Base-by-base conservation (phyloP, 2,797 vertebrate species). In the Tenualosa ilisha region DNA sequence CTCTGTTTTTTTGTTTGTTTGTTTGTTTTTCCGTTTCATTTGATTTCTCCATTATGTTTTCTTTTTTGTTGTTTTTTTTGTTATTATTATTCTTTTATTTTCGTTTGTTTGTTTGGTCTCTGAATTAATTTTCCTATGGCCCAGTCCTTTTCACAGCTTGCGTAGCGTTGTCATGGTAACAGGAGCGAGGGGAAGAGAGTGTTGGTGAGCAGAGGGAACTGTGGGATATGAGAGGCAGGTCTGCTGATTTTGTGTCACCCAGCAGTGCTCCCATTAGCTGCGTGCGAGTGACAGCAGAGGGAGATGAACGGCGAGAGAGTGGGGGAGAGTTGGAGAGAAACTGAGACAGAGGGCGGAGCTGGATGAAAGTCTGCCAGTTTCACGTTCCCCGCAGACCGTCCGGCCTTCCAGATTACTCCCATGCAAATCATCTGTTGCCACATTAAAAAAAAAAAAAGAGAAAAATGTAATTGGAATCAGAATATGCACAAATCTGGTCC, bases 81-180 rank as follows among this genome's bases (percentile, higher is more conserved):
- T n/a, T 93, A 93, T 93, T 92, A 31, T 49, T 49, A 49, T 49
- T 4, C 1, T 49, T 49, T 49, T 93, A 94, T 96, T 96, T 96
- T 90, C 89, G 92, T 92, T 90, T 89, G 92, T 92, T 92, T 89
- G 92, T 92, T 90, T 81, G 84, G 75, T 75, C 91, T 91, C 94
- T 92, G 95, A 96, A 97, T 98, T 97, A 97, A 97, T 98, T 98
- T 97, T 97, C 96, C 98, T 98, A 96, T 95, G 94, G 96, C 94
- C 96, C 93, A 97, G 98, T 97, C 97, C 97, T 99, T 99, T 99
- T 99, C 98, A 99, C 98, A 99, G 98, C 97, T 99, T 98, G 96
- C 96, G 13, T 90, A 91, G 91, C 63, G 72, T 46, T 54, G 82
- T 63, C 56, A 43, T 13, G 22, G 56, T 61, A 79, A 79, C 72